Conservation (phyloP, 1,140 invertebrate genomes). For the Alviniconcha marisindica region DNA sequence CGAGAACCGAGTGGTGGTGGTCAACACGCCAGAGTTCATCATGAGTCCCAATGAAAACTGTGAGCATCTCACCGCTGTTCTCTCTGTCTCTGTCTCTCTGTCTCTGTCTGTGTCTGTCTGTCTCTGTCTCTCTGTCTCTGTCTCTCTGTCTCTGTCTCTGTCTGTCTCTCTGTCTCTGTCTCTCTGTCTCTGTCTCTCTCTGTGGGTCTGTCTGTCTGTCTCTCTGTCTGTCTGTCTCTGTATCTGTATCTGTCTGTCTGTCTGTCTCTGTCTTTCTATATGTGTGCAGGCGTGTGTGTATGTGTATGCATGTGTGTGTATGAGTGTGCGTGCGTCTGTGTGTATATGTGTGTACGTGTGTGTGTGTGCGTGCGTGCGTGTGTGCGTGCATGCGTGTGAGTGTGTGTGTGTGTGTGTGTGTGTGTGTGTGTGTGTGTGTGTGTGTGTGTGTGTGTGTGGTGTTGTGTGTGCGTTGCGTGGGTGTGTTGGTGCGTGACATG, state of each 20-base stretch:
- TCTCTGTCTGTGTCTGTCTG: background rate
- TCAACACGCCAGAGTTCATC: constrained; percentile 49
- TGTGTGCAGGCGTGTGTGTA: background rate
- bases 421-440: background rate
- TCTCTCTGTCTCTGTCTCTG: background rate
- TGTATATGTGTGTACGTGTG: constrained; percentile 8
- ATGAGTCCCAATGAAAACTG: constrained; percentile 38
- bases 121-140: background rate
- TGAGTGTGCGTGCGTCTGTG: background rate
- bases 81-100: no score
- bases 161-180: background rate
- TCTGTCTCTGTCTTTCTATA: background rate
- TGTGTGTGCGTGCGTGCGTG: constrained; percentile 12
- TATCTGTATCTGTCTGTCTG: background rate
- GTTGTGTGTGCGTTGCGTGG: no score
- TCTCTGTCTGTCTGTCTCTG: background rate
- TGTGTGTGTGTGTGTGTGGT: no score
- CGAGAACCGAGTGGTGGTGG: constrained; percentile 47
- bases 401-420: background rate
- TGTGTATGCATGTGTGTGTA: background rate
- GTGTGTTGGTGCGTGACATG: no score
- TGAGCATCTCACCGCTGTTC: background rate
- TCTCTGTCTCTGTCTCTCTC: background rate
- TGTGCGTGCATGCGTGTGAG: background rate
- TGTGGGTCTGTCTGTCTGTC: background rate